These are phyloP conservation scores for Lates japonicus DNA, from an alignment of 2,797 vertebrate species.

Conservation along the genomic window DNA sequence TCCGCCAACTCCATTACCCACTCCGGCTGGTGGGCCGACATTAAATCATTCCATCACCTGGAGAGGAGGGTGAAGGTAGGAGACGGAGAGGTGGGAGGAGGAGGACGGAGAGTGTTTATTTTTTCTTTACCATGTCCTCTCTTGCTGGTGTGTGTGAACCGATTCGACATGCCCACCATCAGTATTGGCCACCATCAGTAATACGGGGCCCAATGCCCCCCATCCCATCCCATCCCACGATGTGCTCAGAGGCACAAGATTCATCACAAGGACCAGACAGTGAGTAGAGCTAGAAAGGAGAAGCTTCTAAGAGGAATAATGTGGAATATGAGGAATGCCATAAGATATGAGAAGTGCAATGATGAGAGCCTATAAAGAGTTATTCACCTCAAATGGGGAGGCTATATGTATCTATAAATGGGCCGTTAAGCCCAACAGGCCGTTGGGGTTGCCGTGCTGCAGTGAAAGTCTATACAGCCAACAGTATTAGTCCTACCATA, in stretches of 20 bases:
- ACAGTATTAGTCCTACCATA: constrained; percentile 55
- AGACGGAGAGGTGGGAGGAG: constrained; percentile 33
- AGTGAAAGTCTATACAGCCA: constrained; percentile 55
- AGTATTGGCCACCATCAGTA: constrained; percentile 61
- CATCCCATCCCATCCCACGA: constrained; percentile 55
- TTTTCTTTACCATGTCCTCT: constrained; percentile 21
- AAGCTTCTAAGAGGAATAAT: constrained; percentile 33
- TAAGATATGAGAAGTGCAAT: constrained; percentile 69
- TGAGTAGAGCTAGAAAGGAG: constrained; percentile 54
- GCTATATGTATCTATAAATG: constrained; percentile 85
- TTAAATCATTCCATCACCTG: constrained; percentile 85
- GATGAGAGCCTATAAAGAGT: constrained; percentile 78
- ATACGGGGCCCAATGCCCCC: constrained; percentile 52
- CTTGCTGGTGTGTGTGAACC: constrained; percentile 52
- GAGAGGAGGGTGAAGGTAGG: constrained; percentile 64
- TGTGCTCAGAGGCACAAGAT: constrained; percentile 71
- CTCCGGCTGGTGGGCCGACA: constrained; percentile 72
- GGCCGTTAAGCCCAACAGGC: constrained; percentile 87
- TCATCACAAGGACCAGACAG: constrained; percentile 71
- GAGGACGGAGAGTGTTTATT: background rate
- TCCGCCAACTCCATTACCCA: constrained; percentile 79
- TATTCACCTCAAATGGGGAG: constrained; percentile 85
- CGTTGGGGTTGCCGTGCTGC: constrained; percentile 77
- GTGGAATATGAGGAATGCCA: constrained; percentile 40
- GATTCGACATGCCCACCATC: constrained; percentile 57